Evolutionary conservation across 2,888 invertebrate genomes (phyloP), one percentile per base, ranked within the genome.

Genomic region (Tetanocera ferruginea): DNA sequence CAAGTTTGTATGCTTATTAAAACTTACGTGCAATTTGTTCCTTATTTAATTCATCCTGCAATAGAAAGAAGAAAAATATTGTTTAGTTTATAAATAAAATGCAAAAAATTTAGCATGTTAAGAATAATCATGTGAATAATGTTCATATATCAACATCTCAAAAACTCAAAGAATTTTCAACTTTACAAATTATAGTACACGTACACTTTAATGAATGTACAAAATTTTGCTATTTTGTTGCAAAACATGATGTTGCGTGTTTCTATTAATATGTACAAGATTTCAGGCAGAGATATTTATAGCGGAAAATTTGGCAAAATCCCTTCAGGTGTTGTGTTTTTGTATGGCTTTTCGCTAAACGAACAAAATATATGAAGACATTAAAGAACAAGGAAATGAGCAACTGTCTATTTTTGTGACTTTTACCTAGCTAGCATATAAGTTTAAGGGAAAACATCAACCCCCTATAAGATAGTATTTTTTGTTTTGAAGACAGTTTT

Each of bases 21-120:
- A 43, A 94, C 95, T 94, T 91, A 95, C 95, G 92, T 85, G 90
- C 92, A 85, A 94, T 92, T 91, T 95, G 95, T 85, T 95, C 95
- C 90, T 94, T 94, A 86, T 91, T 92, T 81, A 95, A 92, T 88
- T 95, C 95, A 84, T 94, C 95, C 93, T 94, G 91, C 82, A 92
- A 93, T 43, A 84, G 83, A 85, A 83, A 85, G 81, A 57, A 76
- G 34, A 72, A 49, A 67, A 17, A 64, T 55, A 70, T 17, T 23
- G 23, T 19, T 5, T 19, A 19, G 23, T 1, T 52, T 9, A 28
- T 62, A 14, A 64, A 31, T 64, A 3, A 14, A 14, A 31, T 55
- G 52, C 19, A 52, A 19, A n/a, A 52, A 52, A 23, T 17, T 19
- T 23, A 11, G 6, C 0, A 31, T 23, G 57, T 8, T 1, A 23